phyloP scores from a whole-genome alignment of 2,888 invertebrate genomes.

The Agrypnus murinus region DNA sequence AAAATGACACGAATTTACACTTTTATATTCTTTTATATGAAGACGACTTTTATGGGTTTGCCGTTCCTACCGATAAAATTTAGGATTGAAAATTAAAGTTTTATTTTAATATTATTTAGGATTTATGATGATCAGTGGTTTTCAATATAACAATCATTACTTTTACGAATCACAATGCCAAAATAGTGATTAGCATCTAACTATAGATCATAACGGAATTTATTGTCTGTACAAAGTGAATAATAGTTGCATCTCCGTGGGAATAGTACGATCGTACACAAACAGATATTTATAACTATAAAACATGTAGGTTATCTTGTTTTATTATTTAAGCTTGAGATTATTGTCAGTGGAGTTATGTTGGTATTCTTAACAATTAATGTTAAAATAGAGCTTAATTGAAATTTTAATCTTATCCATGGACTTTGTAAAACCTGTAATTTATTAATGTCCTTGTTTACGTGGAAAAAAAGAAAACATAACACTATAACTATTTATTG shows the following conservation, averaged over 20 bases:
- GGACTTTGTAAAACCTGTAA: too few species aligned
- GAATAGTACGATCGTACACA: conserved; percentile 24
- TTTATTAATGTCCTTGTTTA: too few species aligned
- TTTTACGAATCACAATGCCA: background rate
- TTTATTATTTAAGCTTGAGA: conserved; percentile 15
- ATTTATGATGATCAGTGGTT: too few species aligned
- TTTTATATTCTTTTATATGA: background rate
- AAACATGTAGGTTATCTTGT: conserved; percentile 28
- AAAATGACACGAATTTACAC: background rate
- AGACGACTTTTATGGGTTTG: background rate
- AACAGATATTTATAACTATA: conserved; percentile 20
- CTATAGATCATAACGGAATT: conserved; percentile 10
- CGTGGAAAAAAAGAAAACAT: too few species aligned
- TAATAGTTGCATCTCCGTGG: conserved; percentile 30
- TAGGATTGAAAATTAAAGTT: background rate
- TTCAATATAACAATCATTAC: too few species aligned
- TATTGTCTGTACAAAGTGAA: background rate
- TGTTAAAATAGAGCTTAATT: conserved; percentile 11
- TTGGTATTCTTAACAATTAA: conserved; percentile 21
- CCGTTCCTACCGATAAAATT: too few species aligned
- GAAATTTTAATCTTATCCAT: too few species aligned
- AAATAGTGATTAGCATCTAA: background rate
- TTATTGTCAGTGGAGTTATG: conserved; percentile 25
- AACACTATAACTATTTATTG: too few species aligned
- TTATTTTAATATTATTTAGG: too few species aligned